Conservation (phyloP, 2,113 vertebrate species). For the Balaeniceps rex region DNA sequence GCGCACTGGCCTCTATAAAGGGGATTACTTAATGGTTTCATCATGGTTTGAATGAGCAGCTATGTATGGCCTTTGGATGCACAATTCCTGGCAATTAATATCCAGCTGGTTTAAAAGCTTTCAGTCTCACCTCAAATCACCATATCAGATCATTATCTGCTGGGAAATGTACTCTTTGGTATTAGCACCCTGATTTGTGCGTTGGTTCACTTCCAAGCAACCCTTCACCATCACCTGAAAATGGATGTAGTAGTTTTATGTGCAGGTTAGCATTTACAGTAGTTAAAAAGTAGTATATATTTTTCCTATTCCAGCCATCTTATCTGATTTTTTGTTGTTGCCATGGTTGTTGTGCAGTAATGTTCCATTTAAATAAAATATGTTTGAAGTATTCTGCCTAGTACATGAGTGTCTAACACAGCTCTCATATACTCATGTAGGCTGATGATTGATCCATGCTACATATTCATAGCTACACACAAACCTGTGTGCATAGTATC, state of each 20-base stretch:
- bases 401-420: neutral
- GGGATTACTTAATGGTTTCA: neutral
- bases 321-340: neutral
- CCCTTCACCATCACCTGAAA: neutral
- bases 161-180: neutral
- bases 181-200: neutral
- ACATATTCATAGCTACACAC: neutral
- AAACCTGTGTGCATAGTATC: neutral
- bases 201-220: neutral
- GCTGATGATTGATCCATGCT: neutral
- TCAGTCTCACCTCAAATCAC: neutral
- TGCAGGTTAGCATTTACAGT: neutral
- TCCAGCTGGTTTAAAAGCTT: neutral
- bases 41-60: neutral
- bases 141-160: neutral
- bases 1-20: neutral
- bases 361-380: neutral
- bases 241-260: neutral
- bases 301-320: neutral
- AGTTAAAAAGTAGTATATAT: neutral
- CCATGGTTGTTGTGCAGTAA: neutral
- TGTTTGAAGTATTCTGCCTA: neutral
- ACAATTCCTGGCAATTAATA: neutral
- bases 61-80: neutral
- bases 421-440: rapidly evolving